Conservation (phyloP, 2,113 vertebrate genomes). For the Ophiodon elongatus region DNA sequence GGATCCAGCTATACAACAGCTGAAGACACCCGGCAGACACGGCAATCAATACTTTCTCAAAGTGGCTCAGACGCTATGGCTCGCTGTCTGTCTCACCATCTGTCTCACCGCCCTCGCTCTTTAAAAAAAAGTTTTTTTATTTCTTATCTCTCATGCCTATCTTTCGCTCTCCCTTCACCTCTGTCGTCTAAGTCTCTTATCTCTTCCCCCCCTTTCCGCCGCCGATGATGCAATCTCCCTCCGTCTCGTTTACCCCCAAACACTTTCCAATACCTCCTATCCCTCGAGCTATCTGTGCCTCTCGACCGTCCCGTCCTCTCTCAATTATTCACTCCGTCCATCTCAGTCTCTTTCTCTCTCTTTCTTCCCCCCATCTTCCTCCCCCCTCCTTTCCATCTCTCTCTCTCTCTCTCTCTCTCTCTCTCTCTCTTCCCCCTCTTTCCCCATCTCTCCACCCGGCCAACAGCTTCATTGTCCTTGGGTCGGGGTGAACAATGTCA, state of each 20-base stretch:
- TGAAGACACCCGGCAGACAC: constrained; percentile 73
- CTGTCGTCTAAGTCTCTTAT: constrained; percentile 56
- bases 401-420: constrained; percentile 9
- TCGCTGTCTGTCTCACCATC: constrained; percentile 51
- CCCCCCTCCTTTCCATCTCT: constrained; percentile 3
- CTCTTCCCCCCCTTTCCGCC: constrained; percentile 29
- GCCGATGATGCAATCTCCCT: constrained; percentile 47
- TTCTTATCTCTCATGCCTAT: constrained; percentile 36
- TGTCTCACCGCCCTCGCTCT: constrained; percentile 27
- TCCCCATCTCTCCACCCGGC: constrained; percentile 50
- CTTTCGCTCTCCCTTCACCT: constrained; percentile 48
- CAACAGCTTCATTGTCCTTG: constrained; percentile 79
- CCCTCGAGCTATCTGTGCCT: constrained; percentile 27
- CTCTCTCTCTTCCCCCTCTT: constrained; percentile 12
- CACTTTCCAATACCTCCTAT: constrained; percentile 53
- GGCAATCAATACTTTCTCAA: constrained; percentile 75
- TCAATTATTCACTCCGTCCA: constrained; percentile 58
- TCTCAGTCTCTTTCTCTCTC: constrained; percentile 55
- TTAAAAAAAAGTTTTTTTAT: background rate
- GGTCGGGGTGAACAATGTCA: constrained; percentile 78
- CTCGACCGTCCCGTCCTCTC: constrained; percentile 35
- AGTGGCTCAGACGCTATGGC: constrained; percentile 32
- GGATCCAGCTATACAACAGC: constrained; percentile 70
- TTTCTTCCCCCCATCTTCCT: constrained; percentile 20
- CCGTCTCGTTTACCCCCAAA: constrained; percentile 36